Evolutionary conservation across 2,888 invertebrate species (phyloP), one percentile per base, ranked within the genome.

Genomic region (Diadromus collaris): DNA sequence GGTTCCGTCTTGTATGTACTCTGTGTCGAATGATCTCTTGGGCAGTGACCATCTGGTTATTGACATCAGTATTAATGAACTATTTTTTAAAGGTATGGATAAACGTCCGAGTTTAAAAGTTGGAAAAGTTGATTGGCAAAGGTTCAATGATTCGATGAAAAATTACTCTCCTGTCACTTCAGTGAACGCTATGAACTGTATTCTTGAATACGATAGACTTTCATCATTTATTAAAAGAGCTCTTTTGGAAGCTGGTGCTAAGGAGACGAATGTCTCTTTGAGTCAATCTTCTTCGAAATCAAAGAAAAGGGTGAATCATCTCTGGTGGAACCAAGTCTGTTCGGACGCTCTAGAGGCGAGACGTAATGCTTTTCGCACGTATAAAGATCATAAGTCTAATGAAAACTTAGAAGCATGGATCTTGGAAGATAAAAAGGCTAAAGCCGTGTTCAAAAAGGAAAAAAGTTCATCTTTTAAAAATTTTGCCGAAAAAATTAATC

Each of bases 391-490:
- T 32, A 58, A 19, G 3, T 34, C 32, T n/a, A n/a, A 32, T 4
- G 10, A 16, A 13, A 44, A 58, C 34, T 34, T 32, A 34, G 58
- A 58, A n/a, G 24, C 24, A 6, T 58, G 58, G 58, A 32, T n/a
- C 41, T 4, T 19, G 13, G 41, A 13, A 16, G 61, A 61, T 41
- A 16, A 7, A 41, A 29, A 21, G 2, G n/a, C n/a, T n/a, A n/a
- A n/a, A n/a, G n/a, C n/a, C n/a, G n/a, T n/a, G n/a, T n/a, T n/a
- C n/a, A n/a, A 29, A 38, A 6, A n/a, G 10, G 61, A 61, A 29
- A 61, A 61, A 41, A 19, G 9, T 5, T 13, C 38, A 24, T 19
- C 61, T 9, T 61, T 61, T 16, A 69, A 69, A 41, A 38, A 56
- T 1, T 69, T 69, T 24, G n/a, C n/a, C n/a, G n/a, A n/a, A n/a